Evolutionary conservation across 2,888 invertebrate species (phyloP).

Genomic region (Steinernema scapterisci): DNA sequence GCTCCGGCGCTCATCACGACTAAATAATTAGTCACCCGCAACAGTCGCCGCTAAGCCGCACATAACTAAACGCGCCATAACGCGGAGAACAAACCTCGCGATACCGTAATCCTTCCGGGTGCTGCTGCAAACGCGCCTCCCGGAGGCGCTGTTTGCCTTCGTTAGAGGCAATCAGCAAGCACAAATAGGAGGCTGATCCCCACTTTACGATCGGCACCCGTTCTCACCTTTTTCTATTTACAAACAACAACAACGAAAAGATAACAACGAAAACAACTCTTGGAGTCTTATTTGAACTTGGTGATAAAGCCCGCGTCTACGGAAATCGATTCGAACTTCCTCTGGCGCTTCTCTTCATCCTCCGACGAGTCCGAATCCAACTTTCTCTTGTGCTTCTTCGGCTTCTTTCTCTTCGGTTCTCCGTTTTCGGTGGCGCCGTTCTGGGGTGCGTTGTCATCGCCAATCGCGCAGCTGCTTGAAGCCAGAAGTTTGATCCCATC

Average conservation of each 20-base stretch:
- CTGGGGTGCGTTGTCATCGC: not conserved
- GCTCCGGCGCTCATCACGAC: slow-evolving; percentile 16
- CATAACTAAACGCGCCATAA: slow-evolving; percentile 28
- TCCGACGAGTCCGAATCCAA: slow-evolving; percentile 14
- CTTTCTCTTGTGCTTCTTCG: not conserved
- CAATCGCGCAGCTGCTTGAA: slow-evolving; percentile 7
- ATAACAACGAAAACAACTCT: not conserved
- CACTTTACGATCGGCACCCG: not conserved
- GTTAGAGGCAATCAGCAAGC: not conserved
- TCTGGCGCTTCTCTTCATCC: slow-evolving; percentile 12
- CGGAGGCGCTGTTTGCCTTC: not conserved
- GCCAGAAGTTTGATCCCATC: slow-evolving; percentile 19
- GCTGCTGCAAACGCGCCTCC: not conserved
- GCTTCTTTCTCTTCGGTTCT: slow-evolving; percentile 8
- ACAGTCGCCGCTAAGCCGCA: slow-evolving; percentile 3
- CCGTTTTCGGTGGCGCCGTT: not conserved
- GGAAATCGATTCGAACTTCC: slow-evolving; percentile 24
- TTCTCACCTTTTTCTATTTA: not conserved
- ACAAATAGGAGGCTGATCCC: not conserved
- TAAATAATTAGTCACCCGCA: slow-evolving; percentile 21
- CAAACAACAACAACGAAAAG: slow-evolving; percentile 13
- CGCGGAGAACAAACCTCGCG: not conserved
- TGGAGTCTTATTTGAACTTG: not conserved
- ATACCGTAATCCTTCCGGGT: slow-evolving; percentile 15
- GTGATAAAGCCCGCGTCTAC: slow-evolving; percentile 13